Evolutionary conservation across 2,888 invertebrate species (phyloP).

Genomic region (Penaeus monodon): DNA sequence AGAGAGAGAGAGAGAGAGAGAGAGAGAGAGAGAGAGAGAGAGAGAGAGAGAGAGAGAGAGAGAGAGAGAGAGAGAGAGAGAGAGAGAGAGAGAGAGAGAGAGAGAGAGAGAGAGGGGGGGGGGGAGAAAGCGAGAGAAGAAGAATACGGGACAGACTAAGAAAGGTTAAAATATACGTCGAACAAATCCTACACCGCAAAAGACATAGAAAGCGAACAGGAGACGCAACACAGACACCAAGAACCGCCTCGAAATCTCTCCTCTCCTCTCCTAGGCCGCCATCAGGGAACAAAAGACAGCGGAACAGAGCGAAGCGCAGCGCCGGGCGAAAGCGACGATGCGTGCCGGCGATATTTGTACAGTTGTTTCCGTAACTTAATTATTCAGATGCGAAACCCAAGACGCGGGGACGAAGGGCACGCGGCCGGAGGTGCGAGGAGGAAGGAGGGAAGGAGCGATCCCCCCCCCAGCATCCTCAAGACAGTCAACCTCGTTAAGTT

Average conservation of each 20-base stretch:
- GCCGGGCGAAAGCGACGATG: too few relatives aligned
- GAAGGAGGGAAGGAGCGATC: neutral
- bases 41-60: neutral
- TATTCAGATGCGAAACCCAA: too few relatives aligned
- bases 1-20: conserved; percentile 6
- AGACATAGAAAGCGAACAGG: neutral
- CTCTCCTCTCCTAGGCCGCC: neutral
- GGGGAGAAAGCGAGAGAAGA: neutral
- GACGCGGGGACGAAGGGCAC: neutral
- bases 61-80: neutral
- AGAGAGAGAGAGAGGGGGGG: conserved; percentile 26
- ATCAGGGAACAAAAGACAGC: too few relatives aligned
- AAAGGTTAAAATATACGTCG: neutral
- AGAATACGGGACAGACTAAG: too few relatives aligned
- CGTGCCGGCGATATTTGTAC: too few relatives aligned
- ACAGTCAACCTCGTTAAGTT: too few relatives aligned
- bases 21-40: neutral
- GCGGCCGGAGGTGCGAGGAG: neutral
- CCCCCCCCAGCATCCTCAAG: too few relatives aligned
- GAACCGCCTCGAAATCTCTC: neutral
- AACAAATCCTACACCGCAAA: neutral
- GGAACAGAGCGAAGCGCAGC: too few relatives aligned
- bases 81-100: conserved; percentile 13
- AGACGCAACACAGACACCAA: neutral
- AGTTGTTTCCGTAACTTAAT: too few relatives aligned